These are phyloP conservation scores for Aepyceros melampus DNA, from an alignment of 2,113 vertebrate genomes.

Conservation along the genomic window DNA sequence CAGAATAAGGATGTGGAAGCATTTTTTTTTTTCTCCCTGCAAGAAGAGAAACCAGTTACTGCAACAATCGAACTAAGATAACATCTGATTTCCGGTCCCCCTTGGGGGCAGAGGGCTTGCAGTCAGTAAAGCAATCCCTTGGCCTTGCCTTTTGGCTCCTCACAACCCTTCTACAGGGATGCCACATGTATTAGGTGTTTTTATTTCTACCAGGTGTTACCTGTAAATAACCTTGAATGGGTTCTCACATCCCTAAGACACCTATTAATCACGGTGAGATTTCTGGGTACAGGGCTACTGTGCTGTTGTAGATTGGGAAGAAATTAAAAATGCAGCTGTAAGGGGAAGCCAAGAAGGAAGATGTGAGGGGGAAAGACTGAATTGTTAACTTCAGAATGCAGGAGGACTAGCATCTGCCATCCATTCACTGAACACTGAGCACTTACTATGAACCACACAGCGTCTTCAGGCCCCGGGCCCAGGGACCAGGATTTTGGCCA, in stretches of 20 bases:
- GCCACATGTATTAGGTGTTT: background rate
- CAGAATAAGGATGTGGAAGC: background rate
- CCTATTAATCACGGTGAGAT: background rate
- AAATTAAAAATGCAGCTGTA: background rate
- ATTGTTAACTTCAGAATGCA: background rate
- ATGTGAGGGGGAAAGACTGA: background rate
- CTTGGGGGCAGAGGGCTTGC: background rate
- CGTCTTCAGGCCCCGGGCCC: background rate
- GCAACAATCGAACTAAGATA: background rate
- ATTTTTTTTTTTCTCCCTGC: too few relatives aligned
- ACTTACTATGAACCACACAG: background rate
- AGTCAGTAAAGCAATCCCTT: background rate
- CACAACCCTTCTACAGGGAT: background rate
- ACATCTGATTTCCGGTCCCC: background rate
- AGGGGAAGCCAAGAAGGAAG: background rate
- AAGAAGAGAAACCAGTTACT: background rate
- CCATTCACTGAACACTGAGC: background rate
- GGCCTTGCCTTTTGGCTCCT: background rate
- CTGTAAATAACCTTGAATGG: background rate
- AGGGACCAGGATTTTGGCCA: background rate
- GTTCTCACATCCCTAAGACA: background rate
- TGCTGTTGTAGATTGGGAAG: background rate
- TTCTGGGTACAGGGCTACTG: background rate
- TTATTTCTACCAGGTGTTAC: background rate
- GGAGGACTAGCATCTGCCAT: background rate